These are phyloP conservation scores for Drosophila kuntzei DNA, from an alignment of 2,888 invertebrate species.

Conservation along the genomic window DNA sequence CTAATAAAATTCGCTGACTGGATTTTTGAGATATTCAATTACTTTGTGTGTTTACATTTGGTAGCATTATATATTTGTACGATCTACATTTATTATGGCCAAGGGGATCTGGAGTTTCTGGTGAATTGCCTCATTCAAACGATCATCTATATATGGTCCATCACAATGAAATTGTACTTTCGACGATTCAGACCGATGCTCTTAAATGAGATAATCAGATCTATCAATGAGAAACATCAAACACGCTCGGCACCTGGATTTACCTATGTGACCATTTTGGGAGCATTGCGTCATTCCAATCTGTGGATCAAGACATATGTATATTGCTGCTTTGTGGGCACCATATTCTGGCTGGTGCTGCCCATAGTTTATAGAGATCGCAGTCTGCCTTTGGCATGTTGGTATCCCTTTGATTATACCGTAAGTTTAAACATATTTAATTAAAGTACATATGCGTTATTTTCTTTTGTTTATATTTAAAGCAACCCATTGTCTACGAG, in stretches of 20 bases:
- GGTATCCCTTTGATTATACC: conserved; percentile 83
- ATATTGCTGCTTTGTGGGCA: conserved; percentile 58
- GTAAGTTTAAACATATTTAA: conserved; percentile 36
- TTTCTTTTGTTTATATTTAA: background rate
- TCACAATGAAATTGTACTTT: conserved; percentile 75
- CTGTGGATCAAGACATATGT: conserved; percentile 68
- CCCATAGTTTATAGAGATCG: conserved; percentile 73
- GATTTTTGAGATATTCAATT: conserved; percentile 65
- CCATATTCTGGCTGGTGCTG: conserved; percentile 50
- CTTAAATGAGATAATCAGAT: conserved; percentile 54
- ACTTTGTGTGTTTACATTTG: conserved; percentile 70
- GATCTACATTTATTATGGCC: conserved; percentile 59
- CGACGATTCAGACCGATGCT: conserved; percentile 58
- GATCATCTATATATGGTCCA: conserved; percentile 75
- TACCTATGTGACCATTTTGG: conserved; percentile 74
- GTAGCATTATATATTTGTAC: conserved; percentile 71
- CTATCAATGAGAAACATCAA: conserved; percentile 64
- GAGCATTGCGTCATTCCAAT: conserved; percentile 54
- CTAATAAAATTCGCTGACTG: conserved; percentile 16
- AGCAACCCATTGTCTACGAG: conserved; percentile 76
- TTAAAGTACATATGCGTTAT: background rate
- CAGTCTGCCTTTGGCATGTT: conserved; percentile 79
- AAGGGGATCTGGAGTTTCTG: conserved; percentile 70
- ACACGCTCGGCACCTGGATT: conserved; percentile 76
- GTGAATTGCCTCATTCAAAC: conserved; percentile 76